These are phyloP conservation scores for Willisornis vidua DNA, from an alignment of 2,113 vertebrate species.

Conservation along the genomic window DNA sequence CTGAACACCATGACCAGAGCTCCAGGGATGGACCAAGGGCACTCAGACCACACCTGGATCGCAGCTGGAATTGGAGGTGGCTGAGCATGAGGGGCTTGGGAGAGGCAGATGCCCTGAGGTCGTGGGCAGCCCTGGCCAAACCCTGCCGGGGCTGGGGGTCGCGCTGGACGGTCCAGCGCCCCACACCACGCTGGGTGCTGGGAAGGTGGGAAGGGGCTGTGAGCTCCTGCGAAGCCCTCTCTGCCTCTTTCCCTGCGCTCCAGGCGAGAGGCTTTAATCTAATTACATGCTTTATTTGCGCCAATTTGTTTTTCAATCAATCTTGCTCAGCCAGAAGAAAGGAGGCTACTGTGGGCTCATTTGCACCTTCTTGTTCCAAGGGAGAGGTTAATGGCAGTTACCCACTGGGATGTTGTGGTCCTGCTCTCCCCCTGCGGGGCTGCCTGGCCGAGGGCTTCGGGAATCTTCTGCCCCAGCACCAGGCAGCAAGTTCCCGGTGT, in stretches of 20 bases:
- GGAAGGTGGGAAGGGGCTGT: background rate
- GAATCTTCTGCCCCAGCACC: background rate
- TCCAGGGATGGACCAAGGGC: background rate
- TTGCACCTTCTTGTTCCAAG: conserved; percentile 84
- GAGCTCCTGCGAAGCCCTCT: conserved; percentile 21
- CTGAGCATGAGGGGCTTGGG: accelerated
- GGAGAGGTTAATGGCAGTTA: conserved; percentile 71
- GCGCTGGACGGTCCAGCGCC: accelerated
- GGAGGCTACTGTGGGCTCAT: conserved; percentile 79
- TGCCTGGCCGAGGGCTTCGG: background rate
- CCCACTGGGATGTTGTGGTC: background rate
- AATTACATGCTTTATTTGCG: conserved; percentile 99
- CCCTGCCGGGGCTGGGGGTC: background rate
- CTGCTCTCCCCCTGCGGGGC: background rate
- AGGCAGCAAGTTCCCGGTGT: accelerated
- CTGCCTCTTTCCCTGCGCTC: conserved; percentile 62
- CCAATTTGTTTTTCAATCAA: conserved; percentile 98
- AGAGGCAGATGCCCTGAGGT: background rate
- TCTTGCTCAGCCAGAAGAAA: conserved; percentile 88
- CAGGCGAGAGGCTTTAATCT: conserved; percentile 89
- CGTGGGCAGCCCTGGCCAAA: background rate
- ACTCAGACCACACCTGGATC: accelerated
- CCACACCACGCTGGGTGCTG: background rate
- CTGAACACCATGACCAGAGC: accelerated
- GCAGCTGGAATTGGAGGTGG: accelerated